A percentile compares a stretch with the other conserved stretches of the same genome.
These are phyloP conservation scores for Trachelus iudaicus DNA, from an alignment of 2,888 invertebrate species.

Conservation along the genomic window DNA sequence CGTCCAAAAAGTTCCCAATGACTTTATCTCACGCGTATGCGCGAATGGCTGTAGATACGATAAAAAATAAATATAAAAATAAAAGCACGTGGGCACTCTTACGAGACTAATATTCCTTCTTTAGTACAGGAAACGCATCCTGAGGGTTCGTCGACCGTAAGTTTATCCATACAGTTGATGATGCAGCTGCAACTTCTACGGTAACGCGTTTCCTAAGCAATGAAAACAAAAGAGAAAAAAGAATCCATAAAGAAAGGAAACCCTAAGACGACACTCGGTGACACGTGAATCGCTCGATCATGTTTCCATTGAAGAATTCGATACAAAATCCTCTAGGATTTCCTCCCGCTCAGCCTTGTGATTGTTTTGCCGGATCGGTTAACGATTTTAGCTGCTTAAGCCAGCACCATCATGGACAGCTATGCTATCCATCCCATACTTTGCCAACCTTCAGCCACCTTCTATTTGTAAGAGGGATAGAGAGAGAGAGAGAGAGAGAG, in stretches of 20 bases:
- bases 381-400: neutral
- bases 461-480: constrained; percentile 2
- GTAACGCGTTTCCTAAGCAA: neutral
- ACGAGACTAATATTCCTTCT: neutral
- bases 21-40: neutral
- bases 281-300: constrained; percentile 5
- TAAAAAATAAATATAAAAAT: neutral
- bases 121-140: neutral
- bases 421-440: neutral
- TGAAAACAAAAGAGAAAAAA: constrained; percentile 3
- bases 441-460: neutral
- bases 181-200: neutral
- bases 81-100: neutral
- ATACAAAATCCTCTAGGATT: constrained; percentile 5
- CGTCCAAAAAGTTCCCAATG: neutral
- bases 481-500: constrained; percentile 7
- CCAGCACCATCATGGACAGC: neutral
- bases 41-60: neutral
- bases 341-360: constrained; percentile 9
- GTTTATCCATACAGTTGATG: neutral
- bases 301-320: constrained; percentile 14
- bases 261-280: neutral
- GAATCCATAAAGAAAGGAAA: constrained; percentile 17
- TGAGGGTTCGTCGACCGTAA: neutral
- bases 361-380: constrained; percentile 10